phyloP scores from a whole-genome alignment of 2,113 vertebrate species.

The Crotalus helleri region DNA sequence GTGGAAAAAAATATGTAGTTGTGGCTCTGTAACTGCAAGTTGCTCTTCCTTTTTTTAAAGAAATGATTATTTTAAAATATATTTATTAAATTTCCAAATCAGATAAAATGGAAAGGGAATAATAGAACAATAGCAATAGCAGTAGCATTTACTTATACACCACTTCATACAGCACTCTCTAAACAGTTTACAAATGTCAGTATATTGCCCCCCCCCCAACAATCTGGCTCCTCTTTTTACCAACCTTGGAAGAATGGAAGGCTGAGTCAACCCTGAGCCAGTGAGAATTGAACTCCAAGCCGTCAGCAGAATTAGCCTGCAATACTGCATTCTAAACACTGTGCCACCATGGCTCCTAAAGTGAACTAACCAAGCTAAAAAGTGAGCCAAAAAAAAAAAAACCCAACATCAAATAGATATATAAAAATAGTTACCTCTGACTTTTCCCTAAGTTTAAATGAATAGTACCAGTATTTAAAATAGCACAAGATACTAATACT shows the following conservation, averaged over 20 bases:
- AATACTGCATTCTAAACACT: background rate
- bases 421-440: background rate
- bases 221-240: background rate
- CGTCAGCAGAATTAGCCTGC: background rate
- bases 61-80: background rate
- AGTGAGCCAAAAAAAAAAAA: too few relatives aligned
- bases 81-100: background rate
- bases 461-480: background rate
- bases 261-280: background rate
- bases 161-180: background rate
- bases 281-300: background rate
- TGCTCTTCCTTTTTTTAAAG: background rate
- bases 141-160: background rate
- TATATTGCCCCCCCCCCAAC: background rate
- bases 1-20: too few relatives aligned
- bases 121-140: background rate
- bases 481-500: background rate
- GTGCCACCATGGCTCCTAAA: too few relatives aligned
- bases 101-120: background rate
- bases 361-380: background rate
- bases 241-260: background rate
- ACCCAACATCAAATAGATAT: background rate
- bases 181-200: background rate
- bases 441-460: background rate
- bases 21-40: background rate